These are phyloP conservation scores for Ormia ochracea DNA, from an alignment of 2,888 invertebrate genomes.

Conservation along the genomic window DNA sequence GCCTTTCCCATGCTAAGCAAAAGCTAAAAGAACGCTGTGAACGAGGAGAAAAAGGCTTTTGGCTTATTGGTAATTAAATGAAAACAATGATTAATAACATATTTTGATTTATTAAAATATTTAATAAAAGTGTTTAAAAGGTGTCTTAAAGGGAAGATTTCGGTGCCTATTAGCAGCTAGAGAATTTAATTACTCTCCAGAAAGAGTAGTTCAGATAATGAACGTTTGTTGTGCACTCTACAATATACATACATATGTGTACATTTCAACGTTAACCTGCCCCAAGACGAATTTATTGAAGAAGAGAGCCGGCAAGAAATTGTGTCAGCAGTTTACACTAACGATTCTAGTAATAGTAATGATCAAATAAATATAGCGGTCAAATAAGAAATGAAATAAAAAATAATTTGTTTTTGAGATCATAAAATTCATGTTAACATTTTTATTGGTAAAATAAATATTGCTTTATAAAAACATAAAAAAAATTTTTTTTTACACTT, in stretches of 20 bases:
- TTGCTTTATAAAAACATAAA: not conserved
- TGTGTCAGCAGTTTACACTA: not conserved
- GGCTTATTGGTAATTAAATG: constrained; percentile 23
- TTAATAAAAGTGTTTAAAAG: no score
- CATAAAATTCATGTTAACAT: not conserved
- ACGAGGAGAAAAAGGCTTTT: constrained; percentile 20
- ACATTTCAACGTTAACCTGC: constrained; percentile 10
- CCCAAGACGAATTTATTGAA: not conserved
- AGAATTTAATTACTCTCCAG: constrained; percentile 38
- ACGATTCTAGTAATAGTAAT: not conserved
- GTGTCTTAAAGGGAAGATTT: constrained; percentile 45
- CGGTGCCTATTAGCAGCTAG: constrained; percentile 49
- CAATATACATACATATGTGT: no score
- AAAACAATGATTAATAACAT: no score
- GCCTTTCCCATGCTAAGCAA: constrained; percentile 13
- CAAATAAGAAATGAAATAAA: constrained; percentile 1
- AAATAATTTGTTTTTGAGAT: not conserved
- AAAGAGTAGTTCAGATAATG: constrained; percentile 22
- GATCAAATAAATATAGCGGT: not conserved
- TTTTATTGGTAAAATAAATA: not conserved
- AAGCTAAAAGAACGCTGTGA: constrained; percentile 23
- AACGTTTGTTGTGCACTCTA: constrained; percentile 40
- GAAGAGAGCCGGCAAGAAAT: not conserved
- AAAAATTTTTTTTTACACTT: not conserved
- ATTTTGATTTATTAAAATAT: no score